Evolutionary conservation across 2,113 vertebrate species (phyloP).

Genomic region (Suricata suricatta): DNA sequence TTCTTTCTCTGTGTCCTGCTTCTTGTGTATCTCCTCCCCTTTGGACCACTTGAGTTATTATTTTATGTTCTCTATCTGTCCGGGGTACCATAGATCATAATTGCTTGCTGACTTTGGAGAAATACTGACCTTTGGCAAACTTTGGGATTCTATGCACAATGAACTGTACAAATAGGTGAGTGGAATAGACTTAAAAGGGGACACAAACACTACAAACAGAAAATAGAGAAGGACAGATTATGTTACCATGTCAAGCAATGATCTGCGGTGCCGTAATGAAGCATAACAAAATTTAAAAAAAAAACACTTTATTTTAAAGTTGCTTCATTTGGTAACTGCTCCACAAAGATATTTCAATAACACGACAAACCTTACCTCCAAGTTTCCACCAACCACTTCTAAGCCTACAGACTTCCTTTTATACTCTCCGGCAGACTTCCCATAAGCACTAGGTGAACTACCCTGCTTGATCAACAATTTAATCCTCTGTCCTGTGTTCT

Average conservation of each 20-base stretch:
- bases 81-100: background rate
- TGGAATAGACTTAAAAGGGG: background rate
- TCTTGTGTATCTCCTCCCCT: background rate
- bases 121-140: background rate
- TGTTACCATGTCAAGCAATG: background rate
- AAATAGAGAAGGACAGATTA: conserved; percentile 1
- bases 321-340: background rate
- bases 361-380: background rate
- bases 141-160: background rate
- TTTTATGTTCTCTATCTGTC: conserved; percentile 14
- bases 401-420: background rate
- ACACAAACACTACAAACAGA: background rate
- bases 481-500: background rate
- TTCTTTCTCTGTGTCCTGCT: background rate
- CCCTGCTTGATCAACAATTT: background rate
- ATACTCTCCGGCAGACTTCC: background rate
- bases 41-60: background rate
- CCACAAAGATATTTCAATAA: conserved; percentile 42
- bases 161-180: background rate
- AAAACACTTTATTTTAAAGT: background rate
- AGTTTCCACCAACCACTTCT: background rate
- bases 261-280: background rate
- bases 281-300: background rate
- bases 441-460: background rate
- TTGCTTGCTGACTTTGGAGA: conserved; percentile 18